phyloP scores from a whole-genome alignment of 2,797 vertebrate genomes.

The Erithacus rubecula region DNA sequence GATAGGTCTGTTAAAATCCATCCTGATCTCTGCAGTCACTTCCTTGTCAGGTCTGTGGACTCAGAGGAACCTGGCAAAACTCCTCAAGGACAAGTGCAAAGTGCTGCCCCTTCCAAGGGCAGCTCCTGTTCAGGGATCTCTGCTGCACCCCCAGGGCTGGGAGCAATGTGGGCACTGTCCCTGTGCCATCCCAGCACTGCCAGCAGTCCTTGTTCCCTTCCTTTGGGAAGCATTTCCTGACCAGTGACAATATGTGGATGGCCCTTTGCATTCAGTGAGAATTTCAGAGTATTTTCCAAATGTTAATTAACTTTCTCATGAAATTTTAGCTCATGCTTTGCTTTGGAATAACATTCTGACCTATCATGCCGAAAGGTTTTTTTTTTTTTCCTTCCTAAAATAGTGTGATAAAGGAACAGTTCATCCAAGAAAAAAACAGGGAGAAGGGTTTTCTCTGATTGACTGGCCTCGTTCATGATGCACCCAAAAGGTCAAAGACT shows the following conservation, averaged over 20 bases:
- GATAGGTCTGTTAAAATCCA: background rate
- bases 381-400: background rate
- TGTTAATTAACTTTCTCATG: background rate
- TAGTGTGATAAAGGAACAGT: background rate
- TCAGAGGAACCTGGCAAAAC: background rate
- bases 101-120: background rate
- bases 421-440: background rate
- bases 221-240: background rate
- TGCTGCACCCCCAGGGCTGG: background rate
- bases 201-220: background rate
- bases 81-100: background rate
- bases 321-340: background rate
- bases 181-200: background rate
- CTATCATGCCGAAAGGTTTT: background rate
- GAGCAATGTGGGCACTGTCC: background rate
- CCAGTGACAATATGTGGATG: background rate
- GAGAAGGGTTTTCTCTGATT: constrained; percentile 35
- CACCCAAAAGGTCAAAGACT: constrained; percentile 59
- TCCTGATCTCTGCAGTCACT: background rate
- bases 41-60: background rate
- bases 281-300: background rate
- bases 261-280: background rate
- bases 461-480: constrained; percentile 57
- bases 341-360: background rate
- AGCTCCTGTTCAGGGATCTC: background rate